Percentiles rank a stretch among this genome's conserved stretches.
phyloP scores from a whole-genome alignment of 2,888 invertebrate species.

The Drosophila siamana region DNA sequence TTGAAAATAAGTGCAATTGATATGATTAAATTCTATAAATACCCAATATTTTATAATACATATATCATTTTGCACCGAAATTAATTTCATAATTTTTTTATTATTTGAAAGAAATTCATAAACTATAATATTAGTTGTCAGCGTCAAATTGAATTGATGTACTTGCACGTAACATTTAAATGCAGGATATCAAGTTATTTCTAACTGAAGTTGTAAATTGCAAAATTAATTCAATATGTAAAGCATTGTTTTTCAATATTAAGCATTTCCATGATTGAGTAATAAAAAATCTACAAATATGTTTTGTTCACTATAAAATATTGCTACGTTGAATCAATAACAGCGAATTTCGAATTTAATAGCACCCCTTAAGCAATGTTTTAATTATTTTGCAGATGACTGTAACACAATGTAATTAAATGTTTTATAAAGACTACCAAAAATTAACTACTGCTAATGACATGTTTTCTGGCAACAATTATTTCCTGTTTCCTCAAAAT shows the following conservation, averaged over 20 bases:
- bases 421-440: slow-evolving; percentile 1
- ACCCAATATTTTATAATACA: no score
- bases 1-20: not conserved
- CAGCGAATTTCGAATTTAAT: not conserved
- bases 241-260: not conserved
- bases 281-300: not conserved
- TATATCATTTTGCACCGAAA: no score
- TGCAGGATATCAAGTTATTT: not conserved
- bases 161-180: not conserved
- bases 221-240: not conserved
- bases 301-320: not conserved
- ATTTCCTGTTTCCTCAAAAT: not conserved
- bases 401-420: slow-evolving; percentile 15
- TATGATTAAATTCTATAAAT: not conserved
- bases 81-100: no score
- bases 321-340: not conserved
- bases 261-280: no score
- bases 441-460: slow-evolving; percentile 11
- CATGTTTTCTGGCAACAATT: not conserved
- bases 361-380: slow-evolving; percentile 1
- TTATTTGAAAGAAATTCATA: not conserved
- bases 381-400: slow-evolving; percentile 27
- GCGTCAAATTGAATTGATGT: no score
- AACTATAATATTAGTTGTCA: not conserved
- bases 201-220: not conserved